phyloP scores from a whole-genome alignment of 2,113 vertebrate species.

The Perca fluviatilis region DNA sequence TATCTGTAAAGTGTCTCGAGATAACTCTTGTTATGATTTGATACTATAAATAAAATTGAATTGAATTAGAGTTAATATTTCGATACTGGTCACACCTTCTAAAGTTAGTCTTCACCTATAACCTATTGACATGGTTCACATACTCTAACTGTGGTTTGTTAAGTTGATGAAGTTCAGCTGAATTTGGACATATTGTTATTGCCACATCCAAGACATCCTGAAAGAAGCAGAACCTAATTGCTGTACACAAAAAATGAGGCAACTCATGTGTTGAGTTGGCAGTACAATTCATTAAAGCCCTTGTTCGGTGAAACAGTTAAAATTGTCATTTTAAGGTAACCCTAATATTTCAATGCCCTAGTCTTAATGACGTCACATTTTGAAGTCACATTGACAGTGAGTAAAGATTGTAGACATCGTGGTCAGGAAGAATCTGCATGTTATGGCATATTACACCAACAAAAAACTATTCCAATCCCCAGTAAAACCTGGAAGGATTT shows the following conservation, averaged over 20 bases:
- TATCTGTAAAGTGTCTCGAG: too few species aligned
- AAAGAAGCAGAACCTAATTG: neutral
- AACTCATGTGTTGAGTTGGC: neutral
- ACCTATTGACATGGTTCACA: neutral
- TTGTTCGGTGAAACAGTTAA: neutral
- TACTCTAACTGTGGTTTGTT: neutral
- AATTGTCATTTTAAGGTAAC: conserved; percentile 49
- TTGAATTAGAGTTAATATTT: neutral
- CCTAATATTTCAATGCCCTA: neutral
- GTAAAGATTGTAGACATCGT: neutral
- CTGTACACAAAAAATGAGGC: neutral
- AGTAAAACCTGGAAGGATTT: conserved; percentile 25
- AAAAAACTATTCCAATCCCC: conserved; percentile 14
- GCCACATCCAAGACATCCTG: neutral
- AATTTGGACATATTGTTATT: neutral
- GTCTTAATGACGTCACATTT: conserved; percentile 12
- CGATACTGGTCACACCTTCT: neutral
- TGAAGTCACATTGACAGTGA: conserved; percentile 36
- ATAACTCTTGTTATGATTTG: too few species aligned
- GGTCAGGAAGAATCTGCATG: conserved; percentile 9
- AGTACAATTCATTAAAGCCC: neutral
- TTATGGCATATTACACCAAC: neutral
- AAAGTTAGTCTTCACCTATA: neutral
- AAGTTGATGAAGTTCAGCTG: too few species aligned
- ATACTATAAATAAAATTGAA: too few species aligned